These are phyloP conservation scores for Trichoplusia ni DNA, from an alignment of 1,140 invertebrate species.

Conservation along the genomic window DNA sequence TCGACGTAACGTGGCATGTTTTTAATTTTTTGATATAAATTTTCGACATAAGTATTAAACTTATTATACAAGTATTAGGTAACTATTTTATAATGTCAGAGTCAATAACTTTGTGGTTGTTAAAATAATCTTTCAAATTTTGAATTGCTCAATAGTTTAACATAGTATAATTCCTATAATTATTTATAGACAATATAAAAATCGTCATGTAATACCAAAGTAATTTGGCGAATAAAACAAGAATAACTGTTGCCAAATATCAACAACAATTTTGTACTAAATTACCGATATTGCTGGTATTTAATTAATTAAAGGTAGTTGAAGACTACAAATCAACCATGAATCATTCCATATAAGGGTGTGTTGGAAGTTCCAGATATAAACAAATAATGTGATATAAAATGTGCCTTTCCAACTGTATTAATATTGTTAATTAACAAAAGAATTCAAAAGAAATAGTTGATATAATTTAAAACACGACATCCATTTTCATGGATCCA, in stretches of 20 bases:
- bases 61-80: conserved; percentile 3
- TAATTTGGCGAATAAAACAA: conserved; percentile 13
- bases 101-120: background rate
- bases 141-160: conserved; percentile 16
- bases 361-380: background rate
- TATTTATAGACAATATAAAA: conserved; percentile 4
- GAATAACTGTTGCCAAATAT: too few species aligned
- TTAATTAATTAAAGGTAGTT: too few species aligned
- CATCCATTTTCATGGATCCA: background rate
- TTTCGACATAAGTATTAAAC: too few species aligned
- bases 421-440: background rate
- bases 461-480: background rate
- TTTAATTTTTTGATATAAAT: too few species aligned
- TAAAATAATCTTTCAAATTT: background rate
- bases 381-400: conserved; percentile 24
- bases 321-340: background rate
- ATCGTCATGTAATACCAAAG: conserved; percentile 30
- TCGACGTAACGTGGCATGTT: too few species aligned
- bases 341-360: conserved; percentile 13
- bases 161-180: background rate
- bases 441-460: conserved; percentile 18
- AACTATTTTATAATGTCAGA: conserved; percentile 20
- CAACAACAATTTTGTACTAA: too few species aligned
- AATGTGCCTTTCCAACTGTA: conserved; percentile 15
- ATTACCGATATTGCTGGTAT: too few species aligned